phyloP scores from a whole-genome alignment of 1,140 invertebrate species.

The Galendromus occidentalis region DNA sequence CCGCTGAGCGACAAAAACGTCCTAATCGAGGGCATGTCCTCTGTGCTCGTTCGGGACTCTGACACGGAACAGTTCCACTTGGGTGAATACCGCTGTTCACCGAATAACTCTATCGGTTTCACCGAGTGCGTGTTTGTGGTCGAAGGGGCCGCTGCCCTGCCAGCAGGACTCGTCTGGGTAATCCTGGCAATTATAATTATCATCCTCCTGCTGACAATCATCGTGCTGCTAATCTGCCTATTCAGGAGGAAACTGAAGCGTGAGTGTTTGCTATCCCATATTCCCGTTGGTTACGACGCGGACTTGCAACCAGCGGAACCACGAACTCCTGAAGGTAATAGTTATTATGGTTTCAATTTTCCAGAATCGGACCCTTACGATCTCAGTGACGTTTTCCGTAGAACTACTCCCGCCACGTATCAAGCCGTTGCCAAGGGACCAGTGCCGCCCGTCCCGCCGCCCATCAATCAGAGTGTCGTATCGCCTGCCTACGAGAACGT shows the following conservation, averaged over 20 bases:
- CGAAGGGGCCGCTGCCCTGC: not conserved
- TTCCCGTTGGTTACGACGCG: too few species aligned
- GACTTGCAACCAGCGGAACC: too few species aligned
- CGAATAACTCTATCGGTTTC: conserved; percentile 9
- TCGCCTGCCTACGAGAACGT: conserved; percentile 4
- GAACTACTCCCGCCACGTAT: not conserved
- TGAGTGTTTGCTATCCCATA: not conserved
- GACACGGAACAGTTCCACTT: conserved; percentile 10
- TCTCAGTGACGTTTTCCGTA: not conserved
- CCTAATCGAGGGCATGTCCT: conserved; percentile 2
- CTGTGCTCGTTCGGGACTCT: conserved; percentile 3
- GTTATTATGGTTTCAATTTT: not conserved
- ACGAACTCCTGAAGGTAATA: too few species aligned
- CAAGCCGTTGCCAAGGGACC: not conserved
- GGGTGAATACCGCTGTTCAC: conserved; percentile 2
- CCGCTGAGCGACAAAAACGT: conserved; percentile 2
- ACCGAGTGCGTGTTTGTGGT: not conserved
- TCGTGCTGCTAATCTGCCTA: not conserved
- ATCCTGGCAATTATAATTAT: conserved; percentile 6
- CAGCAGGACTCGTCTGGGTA: not conserved
- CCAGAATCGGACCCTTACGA: conserved; percentile 2
- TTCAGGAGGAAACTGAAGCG: not conserved
- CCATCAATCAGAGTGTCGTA: not conserved
- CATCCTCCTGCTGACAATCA: not conserved
- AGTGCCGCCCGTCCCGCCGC: not conserved